A percentile compares a stretch with the other conserved stretches of the same genome.
Conservation (phyloP, 2,797 vertebrate genomes). For the Ataeniobius toweri region DNA sequence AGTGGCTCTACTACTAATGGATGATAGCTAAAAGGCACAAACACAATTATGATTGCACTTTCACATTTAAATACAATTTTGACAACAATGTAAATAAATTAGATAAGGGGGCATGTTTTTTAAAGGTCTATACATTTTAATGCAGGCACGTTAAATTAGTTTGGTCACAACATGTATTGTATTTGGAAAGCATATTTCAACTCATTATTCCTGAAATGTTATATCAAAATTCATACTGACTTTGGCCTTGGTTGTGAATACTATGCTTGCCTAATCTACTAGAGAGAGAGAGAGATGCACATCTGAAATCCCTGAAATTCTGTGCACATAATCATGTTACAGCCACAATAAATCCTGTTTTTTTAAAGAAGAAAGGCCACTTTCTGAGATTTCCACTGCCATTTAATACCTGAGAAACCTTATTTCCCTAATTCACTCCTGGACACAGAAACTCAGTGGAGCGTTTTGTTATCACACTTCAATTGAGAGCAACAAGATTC, state of each 20-base stretch:
- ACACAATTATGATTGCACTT: slow-evolving; percentile 47
- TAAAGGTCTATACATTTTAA: slow-evolving; percentile 44
- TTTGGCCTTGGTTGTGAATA: slow-evolving; percentile 45
- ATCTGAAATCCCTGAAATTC: slow-evolving; percentile 48
- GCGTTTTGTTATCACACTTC: slow-evolving; percentile 66
- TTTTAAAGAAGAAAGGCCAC: slow-evolving; percentile 53
- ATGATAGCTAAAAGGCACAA: slow-evolving; percentile 19
- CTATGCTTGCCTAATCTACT: slow-evolving; percentile 36
- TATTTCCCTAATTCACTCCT: slow-evolving; percentile 73
- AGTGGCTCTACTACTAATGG: slow-evolving; percentile 26
- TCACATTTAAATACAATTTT: slow-evolving; percentile 61
- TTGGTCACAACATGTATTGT: slow-evolving; percentile 52
- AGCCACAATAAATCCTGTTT: slow-evolving; percentile 66
- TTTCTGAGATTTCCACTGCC: slow-evolving; percentile 64
- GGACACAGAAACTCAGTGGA: slow-evolving; percentile 58
- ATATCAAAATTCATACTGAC: slow-evolving; percentile 34
- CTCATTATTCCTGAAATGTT: slow-evolving; percentile 57
- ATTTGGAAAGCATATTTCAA: slow-evolving; percentile 49
- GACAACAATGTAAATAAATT: slow-evolving; percentile 50
- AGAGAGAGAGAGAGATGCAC: slow-evolving; percentile 11
- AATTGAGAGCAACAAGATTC: slow-evolving; percentile 58
- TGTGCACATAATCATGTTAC: slow-evolving; percentile 58
- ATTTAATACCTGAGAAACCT: slow-evolving; percentile 71
- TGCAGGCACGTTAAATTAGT: slow-evolving; percentile 45
- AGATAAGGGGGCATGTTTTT: slow-evolving; percentile 44